Percentiles rank a stretch among this genome's conserved stretches.
These are phyloP conservation scores for Heliconius eleuchia DNA, from an alignment of 1,140 invertebrate genomes.

Conservation along the genomic window DNA sequence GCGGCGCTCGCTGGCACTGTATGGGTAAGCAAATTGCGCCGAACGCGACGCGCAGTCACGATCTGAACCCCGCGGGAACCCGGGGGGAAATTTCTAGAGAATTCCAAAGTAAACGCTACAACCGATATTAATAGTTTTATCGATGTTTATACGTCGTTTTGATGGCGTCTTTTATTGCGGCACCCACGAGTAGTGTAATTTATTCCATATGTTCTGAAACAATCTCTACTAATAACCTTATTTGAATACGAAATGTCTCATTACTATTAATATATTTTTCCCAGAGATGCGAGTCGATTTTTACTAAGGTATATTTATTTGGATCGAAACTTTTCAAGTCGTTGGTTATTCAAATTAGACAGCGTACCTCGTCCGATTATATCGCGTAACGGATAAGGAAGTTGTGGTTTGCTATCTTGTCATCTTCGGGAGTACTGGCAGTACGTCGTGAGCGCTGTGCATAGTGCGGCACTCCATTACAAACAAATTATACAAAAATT, in stretches of 20 bases:
- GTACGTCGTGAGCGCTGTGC: slow-evolving; percentile 35
- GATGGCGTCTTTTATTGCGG: slow-evolving; percentile 19
- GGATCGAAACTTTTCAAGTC: slow-evolving; percentile 51
- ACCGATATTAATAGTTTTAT: slow-evolving; percentile 73
- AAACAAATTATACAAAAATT: slow-evolving; percentile 21
- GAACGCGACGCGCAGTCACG: slow-evolving; percentile 75
- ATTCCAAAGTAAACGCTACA: slow-evolving; percentile 77
- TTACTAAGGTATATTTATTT: slow-evolving; percentile 37
- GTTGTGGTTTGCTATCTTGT: slow-evolving; percentile 63
- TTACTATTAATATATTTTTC: slow-evolving; percentile 36
- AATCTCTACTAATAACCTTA: slow-evolving; percentile 28
- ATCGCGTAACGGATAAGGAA: slow-evolving; percentile 75
- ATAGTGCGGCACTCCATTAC: slow-evolving; percentile 35
- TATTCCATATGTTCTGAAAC: slow-evolving; percentile 23
- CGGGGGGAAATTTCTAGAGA: slow-evolving; percentile 69
- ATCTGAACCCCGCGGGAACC: slow-evolving; percentile 76
- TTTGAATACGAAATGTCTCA: slow-evolving; percentile 5
- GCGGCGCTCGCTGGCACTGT: slow-evolving; percentile 63
- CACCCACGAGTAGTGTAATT: slow-evolving; percentile 14
- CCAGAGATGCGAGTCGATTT: not conserved
- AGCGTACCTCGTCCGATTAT: slow-evolving; percentile 60
- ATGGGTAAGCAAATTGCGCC: slow-evolving; percentile 79
- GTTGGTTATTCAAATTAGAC: slow-evolving; percentile 73
- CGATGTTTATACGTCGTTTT: slow-evolving; percentile 39
- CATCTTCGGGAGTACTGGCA: slow-evolving; percentile 54